A percentile compares a stretch with the other conserved stretches of the same genome.
These are phyloP conservation scores for Drosophila neotestacea DNA, from an alignment of 2,888 invertebrate genomes.

Conservation along the genomic window DNA sequence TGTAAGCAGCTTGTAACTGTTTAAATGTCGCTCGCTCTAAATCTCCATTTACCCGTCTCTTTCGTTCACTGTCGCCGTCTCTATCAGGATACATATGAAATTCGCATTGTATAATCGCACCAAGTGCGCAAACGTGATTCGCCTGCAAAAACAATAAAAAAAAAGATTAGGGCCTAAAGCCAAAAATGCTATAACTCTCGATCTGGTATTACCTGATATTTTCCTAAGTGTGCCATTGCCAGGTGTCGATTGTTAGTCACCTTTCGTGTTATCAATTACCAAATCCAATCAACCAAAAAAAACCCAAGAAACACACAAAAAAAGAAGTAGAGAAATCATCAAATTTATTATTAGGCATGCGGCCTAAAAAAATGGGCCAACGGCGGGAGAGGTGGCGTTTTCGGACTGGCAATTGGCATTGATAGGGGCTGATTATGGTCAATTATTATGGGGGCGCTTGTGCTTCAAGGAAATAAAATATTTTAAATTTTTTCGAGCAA, in stretches of 20 bases:
- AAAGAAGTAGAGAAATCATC: constrained; percentile 14
- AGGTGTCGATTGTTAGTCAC: constrained; percentile 23
- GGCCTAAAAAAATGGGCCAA: background rate
- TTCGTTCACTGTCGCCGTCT: background rate
- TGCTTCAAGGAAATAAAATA: constrained; percentile 24
- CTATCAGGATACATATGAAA: constrained; percentile 23
- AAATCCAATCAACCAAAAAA: constrained; percentile 18
- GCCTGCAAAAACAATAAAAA: constrained; percentile 28
- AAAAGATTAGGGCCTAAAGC: constrained; percentile 43
- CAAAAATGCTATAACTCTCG: constrained; percentile 14
- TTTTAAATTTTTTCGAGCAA: background rate
- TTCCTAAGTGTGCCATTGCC: constrained; percentile 19
- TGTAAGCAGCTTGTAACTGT: constrained; percentile 32
- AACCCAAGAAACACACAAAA: background rate
- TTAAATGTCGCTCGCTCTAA: constrained; percentile 3
- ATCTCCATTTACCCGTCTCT: background rate
- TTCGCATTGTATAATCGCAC: constrained; percentile 70
- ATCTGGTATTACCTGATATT: constrained; percentile 24
- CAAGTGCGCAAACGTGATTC: constrained; percentile 59
- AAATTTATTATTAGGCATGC: constrained; percentile 8
- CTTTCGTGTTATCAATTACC: constrained; percentile 23
- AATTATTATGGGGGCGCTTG: constrained; percentile 31
- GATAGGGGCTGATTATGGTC: constrained; percentile 45
- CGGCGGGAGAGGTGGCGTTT: background rate
- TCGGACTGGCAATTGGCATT: constrained; percentile 28